phyloP scores from a whole-genome alignment of 2,888 invertebrate species.

The Catocala nupta region DNA sequence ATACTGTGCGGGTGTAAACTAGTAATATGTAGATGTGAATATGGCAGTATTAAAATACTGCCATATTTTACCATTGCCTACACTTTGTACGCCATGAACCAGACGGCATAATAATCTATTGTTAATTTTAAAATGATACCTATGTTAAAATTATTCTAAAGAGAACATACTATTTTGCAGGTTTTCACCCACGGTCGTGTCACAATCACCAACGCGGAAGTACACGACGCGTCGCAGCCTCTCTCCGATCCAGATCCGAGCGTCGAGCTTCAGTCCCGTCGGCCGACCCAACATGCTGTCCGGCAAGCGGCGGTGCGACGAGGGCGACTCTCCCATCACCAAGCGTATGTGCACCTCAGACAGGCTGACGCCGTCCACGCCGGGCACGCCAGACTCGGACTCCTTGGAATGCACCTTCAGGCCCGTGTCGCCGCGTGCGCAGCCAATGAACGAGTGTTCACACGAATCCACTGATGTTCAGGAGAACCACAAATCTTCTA shows the following conservation, averaged over 20 bases:
- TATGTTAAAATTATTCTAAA: neutral
- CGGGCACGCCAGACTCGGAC: conserved; percentile 81
- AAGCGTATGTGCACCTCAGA: conserved; percentile 79
- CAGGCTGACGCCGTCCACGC: conserved; percentile 74
- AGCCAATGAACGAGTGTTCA: conserved; percentile 70
- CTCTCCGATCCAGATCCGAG: conserved; percentile 95
- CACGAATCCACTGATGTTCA: conserved; percentile 59
- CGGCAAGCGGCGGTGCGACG: conserved; percentile 89
- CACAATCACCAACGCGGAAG: conserved; percentile 95
- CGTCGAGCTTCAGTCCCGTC: conserved; percentile 91
- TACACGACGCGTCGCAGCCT: conserved; percentile 94
- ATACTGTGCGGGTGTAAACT: too few relatives aligned
- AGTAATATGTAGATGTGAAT: too few relatives aligned
- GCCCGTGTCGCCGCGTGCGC: conserved; percentile 80
- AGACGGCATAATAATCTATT: too few relatives aligned
- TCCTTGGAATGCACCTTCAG: conserved; percentile 83
- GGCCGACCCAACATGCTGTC: conserved; percentile 83
- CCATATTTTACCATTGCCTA: too few relatives aligned
- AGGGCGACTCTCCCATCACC: conserved; percentile 84
- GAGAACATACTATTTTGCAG: conserved; percentile 54
- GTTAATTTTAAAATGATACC: too few relatives aligned
- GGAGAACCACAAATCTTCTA: conserved; percentile 72
- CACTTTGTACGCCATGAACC: too few relatives aligned
- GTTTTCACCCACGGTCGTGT: conserved; percentile 87
- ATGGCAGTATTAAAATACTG: too few relatives aligned